Conservation (phyloP, 2,888 invertebrate genomes). For the Helleia helle region DNA sequence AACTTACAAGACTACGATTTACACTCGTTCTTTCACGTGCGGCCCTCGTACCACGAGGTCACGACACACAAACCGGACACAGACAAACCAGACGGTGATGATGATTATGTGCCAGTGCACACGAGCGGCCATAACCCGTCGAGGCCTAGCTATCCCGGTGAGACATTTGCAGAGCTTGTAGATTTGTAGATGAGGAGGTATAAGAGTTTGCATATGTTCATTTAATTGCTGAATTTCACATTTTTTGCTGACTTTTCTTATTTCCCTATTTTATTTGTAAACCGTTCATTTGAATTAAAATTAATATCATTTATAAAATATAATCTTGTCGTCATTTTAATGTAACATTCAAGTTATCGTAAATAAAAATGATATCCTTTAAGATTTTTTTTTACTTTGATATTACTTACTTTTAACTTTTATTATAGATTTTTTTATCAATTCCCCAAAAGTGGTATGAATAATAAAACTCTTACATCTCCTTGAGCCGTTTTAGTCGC, state of each 20-base stretch:
- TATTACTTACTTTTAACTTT: too few relatives aligned
- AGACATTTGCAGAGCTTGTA: constrained; percentile 31
- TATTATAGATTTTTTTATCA: too few relatives aligned
- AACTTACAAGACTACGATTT: constrained; percentile 33
- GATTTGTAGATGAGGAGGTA: constrained; percentile 23
- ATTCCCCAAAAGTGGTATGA: too few relatives aligned
- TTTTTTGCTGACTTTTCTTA: too few relatives aligned
- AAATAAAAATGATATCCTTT: too few relatives aligned
- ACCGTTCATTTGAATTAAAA: too few relatives aligned
- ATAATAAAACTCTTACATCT: constrained; percentile 14
- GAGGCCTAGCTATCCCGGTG: constrained; percentile 62
- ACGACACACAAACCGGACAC: constrained; percentile 44
- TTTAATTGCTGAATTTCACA: too few relatives aligned
- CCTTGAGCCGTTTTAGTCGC: constrained; percentile 11
- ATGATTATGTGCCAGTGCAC: constrained; percentile 63
- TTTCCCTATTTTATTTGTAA: too few relatives aligned
- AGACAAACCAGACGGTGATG: constrained; percentile 38
- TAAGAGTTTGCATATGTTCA: constrained; percentile 12
- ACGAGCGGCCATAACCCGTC: constrained; percentile 44
- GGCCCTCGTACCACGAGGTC: constrained; percentile 66
- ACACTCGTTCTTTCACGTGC: constrained; percentile 57
- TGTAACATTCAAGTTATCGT: too few relatives aligned
- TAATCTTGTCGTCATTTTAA: too few relatives aligned
- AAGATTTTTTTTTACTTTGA: too few relatives aligned
- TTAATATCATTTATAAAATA: too few relatives aligned